Conservation (phyloP, 2,113 vertebrate genomes). For the Notiomystis cincta region DNA sequence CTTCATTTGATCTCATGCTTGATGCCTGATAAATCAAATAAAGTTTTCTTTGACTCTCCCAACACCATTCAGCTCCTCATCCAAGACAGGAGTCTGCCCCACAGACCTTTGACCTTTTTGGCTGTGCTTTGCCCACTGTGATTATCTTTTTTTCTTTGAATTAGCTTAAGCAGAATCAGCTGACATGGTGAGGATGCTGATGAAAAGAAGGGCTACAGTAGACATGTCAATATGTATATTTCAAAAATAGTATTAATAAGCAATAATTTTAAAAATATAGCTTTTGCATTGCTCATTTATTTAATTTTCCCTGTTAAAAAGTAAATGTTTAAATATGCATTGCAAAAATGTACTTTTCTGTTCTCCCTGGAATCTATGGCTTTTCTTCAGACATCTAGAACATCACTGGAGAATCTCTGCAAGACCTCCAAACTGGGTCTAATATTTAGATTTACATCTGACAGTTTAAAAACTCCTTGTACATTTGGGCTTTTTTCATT, state of each 20-base stretch:
- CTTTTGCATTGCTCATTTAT: neutral
- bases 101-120: neutral
- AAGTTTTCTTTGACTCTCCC: neutral
- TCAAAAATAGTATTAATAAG: neutral
- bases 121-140: neutral
- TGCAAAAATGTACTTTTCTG: neutral
- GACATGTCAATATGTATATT: neutral
- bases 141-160: neutral
- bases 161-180: neutral
- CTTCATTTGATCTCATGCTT: neutral
- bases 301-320: neutral
- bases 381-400: neutral
- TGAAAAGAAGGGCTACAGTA: neutral
- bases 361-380: neutral
- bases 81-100: neutral
- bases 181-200: neutral
- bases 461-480: neutral
- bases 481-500: neutral
- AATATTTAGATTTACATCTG: neutral
- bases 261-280: neutral
- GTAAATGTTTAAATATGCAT: neutral
- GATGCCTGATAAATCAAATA: neutral
- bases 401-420: neutral
- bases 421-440: neutral
- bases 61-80: neutral